These are phyloP conservation scores for Epinephelus awoara DNA, from an alignment of 2,797 vertebrate genomes.

Conservation along the genomic window DNA sequence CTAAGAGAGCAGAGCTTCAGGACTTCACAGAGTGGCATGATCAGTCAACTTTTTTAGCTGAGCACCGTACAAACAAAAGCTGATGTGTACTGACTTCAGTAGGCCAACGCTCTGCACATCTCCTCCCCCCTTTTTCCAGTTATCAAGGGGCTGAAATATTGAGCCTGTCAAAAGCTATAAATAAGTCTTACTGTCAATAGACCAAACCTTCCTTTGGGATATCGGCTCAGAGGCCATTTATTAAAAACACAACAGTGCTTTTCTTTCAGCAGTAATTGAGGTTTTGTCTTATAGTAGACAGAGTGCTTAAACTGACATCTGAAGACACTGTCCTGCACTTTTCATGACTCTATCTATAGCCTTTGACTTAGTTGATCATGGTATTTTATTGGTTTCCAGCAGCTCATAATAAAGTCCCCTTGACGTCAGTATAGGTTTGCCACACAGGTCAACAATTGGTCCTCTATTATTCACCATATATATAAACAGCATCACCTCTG, in stretches of 20 bases:
- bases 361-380: no score
- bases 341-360: no score
- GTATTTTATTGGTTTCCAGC: no score
- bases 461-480: no score
- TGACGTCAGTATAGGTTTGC: no score
- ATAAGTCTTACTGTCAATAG: slow-evolving; percentile 64
- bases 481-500: no score
- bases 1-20: slow-evolving; percentile 37
- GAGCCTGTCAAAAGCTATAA: slow-evolving; percentile 69
- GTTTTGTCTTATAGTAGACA: slow-evolving; percentile 46
- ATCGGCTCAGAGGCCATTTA: slow-evolving; percentile 49
- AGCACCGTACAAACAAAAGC: slow-evolving; percentile 41
- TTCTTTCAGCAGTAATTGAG: slow-evolving; percentile 33
- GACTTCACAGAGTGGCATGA: slow-evolving; percentile 43
- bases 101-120: slow-evolving; percentile 36
- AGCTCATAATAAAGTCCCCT: no score
- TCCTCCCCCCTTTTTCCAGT: slow-evolving; percentile 32
- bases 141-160: slow-evolving; percentile 56
- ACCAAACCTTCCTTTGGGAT: slow-evolving; percentile 51
- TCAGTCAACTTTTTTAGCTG: slow-evolving; percentile 46
- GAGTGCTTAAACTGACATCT: slow-evolving; percentile 28
- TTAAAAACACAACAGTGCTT: slow-evolving; percentile 40
- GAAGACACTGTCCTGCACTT: neutral
- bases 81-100: slow-evolving; percentile 52
- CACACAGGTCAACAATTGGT: no score